phyloP scores from a whole-genome alignment of 2,888 invertebrate species.

The Eretmocerus hayati region DNA sequence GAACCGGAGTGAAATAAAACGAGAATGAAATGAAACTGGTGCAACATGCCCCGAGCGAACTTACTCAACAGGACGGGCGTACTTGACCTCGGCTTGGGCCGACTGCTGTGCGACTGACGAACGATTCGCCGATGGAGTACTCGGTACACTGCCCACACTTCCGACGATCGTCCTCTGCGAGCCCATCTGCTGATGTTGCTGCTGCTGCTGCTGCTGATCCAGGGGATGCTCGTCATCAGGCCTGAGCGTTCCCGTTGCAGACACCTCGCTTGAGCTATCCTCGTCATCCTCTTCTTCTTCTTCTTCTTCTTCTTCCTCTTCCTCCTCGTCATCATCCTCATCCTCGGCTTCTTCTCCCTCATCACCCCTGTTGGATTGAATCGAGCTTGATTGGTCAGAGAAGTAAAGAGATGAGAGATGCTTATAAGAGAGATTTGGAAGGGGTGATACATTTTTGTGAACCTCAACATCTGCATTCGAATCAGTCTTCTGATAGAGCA shows the following conservation, averaged over 20 bases:
- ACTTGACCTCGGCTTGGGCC: constrained; percentile 39
- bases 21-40: constrained; percentile 15
- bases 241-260: constrained; percentile 29
- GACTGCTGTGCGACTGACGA: background rate
- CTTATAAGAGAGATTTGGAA: no score
- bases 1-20: background rate
- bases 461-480: no score
- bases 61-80: constrained; percentile 43
- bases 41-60: constrained; percentile 28
- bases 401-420: no score
- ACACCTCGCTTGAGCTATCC: constrained; percentile 28
- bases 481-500: no score
- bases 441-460: no score
- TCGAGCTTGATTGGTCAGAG: no score
- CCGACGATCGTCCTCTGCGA: constrained; percentile 33
- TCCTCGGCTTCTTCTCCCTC: no score
- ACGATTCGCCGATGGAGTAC: constrained; percentile 11
- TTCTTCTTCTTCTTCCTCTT: background rate
- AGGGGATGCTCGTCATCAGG: constrained; percentile 29
- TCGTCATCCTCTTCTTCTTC: constrained; percentile 25
- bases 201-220: constrained; percentile 28
- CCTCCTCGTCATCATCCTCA: no score
- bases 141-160: constrained; percentile 26
- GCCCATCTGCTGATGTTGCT: constrained; percentile 22
- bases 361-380: no score